Evolutionary conservation across 2,797 vertebrate species (phyloP).

Genomic region (Chloroceryle inda): DNA sequence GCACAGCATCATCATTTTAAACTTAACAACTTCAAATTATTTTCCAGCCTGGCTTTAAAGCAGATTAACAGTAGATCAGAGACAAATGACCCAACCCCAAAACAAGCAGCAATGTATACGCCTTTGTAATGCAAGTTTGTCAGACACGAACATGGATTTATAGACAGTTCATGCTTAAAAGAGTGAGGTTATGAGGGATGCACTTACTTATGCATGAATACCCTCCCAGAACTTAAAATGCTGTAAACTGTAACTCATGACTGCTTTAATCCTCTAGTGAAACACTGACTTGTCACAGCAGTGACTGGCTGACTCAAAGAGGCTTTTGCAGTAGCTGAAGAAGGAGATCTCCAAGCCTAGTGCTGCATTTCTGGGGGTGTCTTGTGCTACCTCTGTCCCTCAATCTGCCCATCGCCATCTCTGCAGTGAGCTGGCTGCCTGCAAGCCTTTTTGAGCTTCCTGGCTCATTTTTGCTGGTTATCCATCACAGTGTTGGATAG

Average conservation of each 20-base stretch:
- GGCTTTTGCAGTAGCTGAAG: not conserved
- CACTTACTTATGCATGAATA: not conserved
- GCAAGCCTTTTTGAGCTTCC: not conserved
- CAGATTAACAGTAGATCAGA: slow-evolving; percentile 42
- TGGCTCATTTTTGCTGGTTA: not conserved
- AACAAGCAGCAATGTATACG: not conserved
- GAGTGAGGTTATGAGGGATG: not conserved
- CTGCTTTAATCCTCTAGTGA: not conserved
- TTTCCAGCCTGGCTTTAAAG: slow-evolving; percentile 28
- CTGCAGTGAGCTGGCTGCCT: fast-evolving
- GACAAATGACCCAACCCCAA: not conserved
- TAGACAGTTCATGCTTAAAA: not conserved
- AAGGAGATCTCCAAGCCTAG: not conserved
- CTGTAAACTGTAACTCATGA: not conserved
- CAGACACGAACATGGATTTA: not conserved
- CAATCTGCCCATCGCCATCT: not conserved
- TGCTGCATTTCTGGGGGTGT: not conserved
- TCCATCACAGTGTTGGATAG: not conserved
- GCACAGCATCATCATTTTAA: not conserved
- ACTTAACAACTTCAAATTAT: not conserved
- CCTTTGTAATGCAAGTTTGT: slow-evolving; percentile 32
- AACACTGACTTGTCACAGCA: not conserved
- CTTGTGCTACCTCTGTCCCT: not conserved
- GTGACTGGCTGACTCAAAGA: not conserved
- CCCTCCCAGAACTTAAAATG: not conserved